Conservation (phyloP, 2,888 invertebrate genomes). For the Eledone cirrhosa region DNA sequence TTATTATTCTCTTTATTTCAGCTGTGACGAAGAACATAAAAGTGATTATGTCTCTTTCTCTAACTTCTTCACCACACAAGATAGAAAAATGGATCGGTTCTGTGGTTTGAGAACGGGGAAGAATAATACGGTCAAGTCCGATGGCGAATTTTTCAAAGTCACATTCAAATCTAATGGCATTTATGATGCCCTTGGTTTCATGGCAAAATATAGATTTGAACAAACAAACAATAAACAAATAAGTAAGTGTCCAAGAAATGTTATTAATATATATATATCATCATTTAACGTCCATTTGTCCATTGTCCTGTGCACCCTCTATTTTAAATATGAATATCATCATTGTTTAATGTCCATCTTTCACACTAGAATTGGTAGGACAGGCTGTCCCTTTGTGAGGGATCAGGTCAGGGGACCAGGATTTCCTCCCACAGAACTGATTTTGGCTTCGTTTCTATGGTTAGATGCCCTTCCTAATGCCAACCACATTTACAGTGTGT, state of each 20-base stretch:
- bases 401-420: too few relatives aligned
- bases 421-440: too few relatives aligned
- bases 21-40: conserved; percentile 88
- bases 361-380: too few relatives aligned
- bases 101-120: conserved; percentile 74
- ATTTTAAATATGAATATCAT: too few relatives aligned
- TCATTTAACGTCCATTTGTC: too few relatives aligned
- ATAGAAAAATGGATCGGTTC: conserved; percentile 86
- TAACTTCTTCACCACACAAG: conserved; percentile 83
- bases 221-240: conserved; percentile 72
- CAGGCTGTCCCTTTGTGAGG: too few relatives aligned
- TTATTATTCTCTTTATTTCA: conserved; percentile 66
- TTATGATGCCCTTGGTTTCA: conserved; percentile 92
- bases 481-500: too few relatives aligned
- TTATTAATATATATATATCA: too few relatives aligned
- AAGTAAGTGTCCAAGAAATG: background rate
- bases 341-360: too few relatives aligned
- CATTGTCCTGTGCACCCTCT: too few relatives aligned
- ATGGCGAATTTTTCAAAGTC: conserved; percentile 91
- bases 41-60: conserved; percentile 97
- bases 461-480: too few relatives aligned
- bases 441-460: too few relatives aligned
- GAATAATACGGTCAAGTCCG: conserved; percentile 75
- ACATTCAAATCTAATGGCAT: conserved; percentile 93
- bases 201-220: conserved; percentile 87